Evolutionary conservation across 2,888 invertebrate species (phyloP), one percentile per base, ranked within the genome.

Genomic region (Xylota segnis): DNA sequence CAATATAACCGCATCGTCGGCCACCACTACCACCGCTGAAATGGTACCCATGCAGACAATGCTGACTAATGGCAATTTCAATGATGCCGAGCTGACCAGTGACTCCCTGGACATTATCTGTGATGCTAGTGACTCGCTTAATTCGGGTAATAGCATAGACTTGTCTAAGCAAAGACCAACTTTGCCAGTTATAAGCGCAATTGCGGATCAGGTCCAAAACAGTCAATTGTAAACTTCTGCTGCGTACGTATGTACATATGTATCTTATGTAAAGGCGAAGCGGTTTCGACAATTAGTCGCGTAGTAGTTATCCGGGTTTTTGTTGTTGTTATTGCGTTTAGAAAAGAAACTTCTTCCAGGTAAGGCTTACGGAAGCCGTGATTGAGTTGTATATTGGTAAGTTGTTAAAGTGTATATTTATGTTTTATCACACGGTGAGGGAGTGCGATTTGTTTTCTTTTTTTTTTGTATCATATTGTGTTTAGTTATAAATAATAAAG

Each of bases 21-120:
- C 78, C 29, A 87, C 87, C 37, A 83, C 76, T 14, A 70, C 87
- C 58, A 87, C 90, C 72, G 88, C 89, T 75, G 92, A 92, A 81
- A 88, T 91, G 87, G 81, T 92, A 79, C 91, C 92, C 27, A 89
- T 92, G 89, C 90, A 92, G 87, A 88, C 90, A 34, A 84, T 91
- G 77, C 83, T 91, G 66, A 89, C 90, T n/a, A 91, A 92, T 88
- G 90, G 90, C 9, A 90, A 89, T 86, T 90, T 91, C 34, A 91
- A 90, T 82, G 91, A 91, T 32, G 90, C 90, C 71, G 91, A 91
- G 58, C 83, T 91, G 52, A 91, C 90, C 84, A 92, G 90, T 66
- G 91, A 91, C 63, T 88, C 88, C 27, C 68, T 87, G 23, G 87
- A 83, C 54, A 81, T 58, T 18, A 89, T 76, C 56, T 88, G 56